These are phyloP conservation scores for Chitala chitala DNA, from an alignment of 2,113 vertebrate species.

Conservation along the genomic window DNA sequence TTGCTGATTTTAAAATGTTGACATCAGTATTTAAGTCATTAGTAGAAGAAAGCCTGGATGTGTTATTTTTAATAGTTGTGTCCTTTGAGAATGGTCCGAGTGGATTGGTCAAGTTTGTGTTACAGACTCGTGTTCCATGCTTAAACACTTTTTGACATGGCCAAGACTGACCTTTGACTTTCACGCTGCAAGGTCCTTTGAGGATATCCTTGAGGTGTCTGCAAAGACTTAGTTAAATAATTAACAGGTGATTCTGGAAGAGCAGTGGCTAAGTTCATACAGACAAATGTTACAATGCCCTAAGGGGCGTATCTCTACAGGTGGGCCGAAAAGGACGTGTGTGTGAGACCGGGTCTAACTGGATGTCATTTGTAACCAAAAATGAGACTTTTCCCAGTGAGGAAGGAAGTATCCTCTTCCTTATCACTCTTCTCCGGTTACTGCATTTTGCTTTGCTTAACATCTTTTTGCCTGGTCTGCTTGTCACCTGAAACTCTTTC, in stretches of 20 bases:
- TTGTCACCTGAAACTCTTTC: no score
- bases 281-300: slow-evolving; percentile 10
- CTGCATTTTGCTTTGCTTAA: not conserved
- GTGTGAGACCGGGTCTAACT: not conserved
- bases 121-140: no score
- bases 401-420: not conserved
- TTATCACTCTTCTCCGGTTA: not conserved
- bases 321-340: not conserved
- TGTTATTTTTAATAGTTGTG: not conserved
- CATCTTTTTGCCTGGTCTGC: not conserved
- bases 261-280: not conserved
- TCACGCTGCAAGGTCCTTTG: not conserved
- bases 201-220: not conserved
- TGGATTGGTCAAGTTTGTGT: not conserved
- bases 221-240: slow-evolving; percentile 17
- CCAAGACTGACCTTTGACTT: not conserved
- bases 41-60: not conserved
- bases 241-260: slow-evolving; percentile 18
- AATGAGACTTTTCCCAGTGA: not conserved
- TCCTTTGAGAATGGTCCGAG: not conserved
- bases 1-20: not conserved
- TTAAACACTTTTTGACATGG: not conserved
- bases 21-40: not conserved
- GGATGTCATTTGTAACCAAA: not conserved
- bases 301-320: not conserved